Percentiles rank a stretch among this genome's conserved stretches.
These are phyloP conservation scores for Ceratotherium simum DNA, from an alignment of 2,113 vertebrate genomes.

Conservation along the genomic window DNA sequence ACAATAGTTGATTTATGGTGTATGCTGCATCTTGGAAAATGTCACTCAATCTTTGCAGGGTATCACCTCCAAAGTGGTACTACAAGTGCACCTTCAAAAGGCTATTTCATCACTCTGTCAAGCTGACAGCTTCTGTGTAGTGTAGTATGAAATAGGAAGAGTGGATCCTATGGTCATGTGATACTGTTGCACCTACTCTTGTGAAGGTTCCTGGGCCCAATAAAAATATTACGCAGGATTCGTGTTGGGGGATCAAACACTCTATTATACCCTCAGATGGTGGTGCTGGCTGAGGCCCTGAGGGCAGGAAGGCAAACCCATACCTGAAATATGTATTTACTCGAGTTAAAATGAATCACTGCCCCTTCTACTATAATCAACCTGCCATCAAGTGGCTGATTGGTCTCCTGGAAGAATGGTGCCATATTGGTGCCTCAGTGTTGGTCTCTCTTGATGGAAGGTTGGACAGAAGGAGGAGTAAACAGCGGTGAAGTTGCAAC, in stretches of 20 bases:
- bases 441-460: background rate
- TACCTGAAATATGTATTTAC: background rate
- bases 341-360: background rate
- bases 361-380: background rate
- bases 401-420: conserved; percentile 11
- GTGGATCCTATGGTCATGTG: background rate
- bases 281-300: background rate
- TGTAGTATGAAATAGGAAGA: background rate
- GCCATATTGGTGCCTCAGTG: background rate
- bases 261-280: background rate
- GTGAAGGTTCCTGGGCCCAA: background rate
- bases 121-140: background rate
- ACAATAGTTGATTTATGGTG: background rate
- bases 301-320: background rate
- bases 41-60: background rate
- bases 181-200: background rate
- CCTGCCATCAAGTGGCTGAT: background rate
- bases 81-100: background rate
- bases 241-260: background rate
- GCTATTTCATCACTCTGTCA: background rate
- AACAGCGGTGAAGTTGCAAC: background rate
- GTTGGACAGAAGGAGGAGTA: background rate
- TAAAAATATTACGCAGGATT: background rate
- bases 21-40: conserved; percentile 12
- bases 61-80: background rate